Evolutionary conservation across 2,888 invertebrate genomes (phyloP).

Genomic region (Polyploca ridens): DNA sequence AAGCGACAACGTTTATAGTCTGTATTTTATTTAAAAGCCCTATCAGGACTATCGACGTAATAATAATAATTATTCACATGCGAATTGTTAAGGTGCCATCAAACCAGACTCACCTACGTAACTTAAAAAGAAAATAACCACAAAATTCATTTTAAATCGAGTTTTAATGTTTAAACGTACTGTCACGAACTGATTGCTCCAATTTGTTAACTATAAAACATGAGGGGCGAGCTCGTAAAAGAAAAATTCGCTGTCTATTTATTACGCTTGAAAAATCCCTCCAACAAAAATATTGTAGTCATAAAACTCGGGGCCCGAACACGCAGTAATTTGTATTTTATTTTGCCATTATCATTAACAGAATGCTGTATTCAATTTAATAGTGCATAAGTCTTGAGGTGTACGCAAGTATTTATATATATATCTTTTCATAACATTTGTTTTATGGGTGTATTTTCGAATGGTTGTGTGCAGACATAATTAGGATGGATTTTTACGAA

Average conservation of each 20-base stretch:
- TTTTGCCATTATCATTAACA: slow-evolving; percentile 40
- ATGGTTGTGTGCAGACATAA: background rate
- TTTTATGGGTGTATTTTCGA: background rate
- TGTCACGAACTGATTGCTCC: slow-evolving; percentile 66
- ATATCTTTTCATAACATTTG: background rate
- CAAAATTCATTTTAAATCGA: slow-evolving; percentile 46
- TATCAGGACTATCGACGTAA: slow-evolving; percentile 1
- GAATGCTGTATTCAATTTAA: slow-evolving; percentile 51
- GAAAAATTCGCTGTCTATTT: slow-evolving; percentile 51
- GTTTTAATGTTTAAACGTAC: slow-evolving; percentile 62
- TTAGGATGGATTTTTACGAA: background rate
- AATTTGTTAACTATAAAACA: slow-evolving; percentile 74
- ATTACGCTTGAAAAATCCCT: slow-evolving; percentile 41
- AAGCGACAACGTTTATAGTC: slow-evolving; percentile 6
- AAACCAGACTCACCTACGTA: slow-evolving; percentile 15
- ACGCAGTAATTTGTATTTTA: slow-evolving; percentile 43
- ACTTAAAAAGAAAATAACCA: slow-evolving; percentile 34
- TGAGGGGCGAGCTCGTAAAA: slow-evolving; percentile 54
- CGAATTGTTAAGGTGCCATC: background rate
- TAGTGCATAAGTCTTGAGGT: slow-evolving; percentile 30
- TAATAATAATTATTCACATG: background rate
- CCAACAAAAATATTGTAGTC: slow-evolving; percentile 49
- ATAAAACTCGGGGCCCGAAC: slow-evolving; percentile 50
- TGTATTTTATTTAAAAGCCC: slow-evolving; percentile 9
- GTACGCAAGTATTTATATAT: slow-evolving; percentile 12